Percentiles rank a stretch among this genome's conserved stretches.
These are phyloP conservation scores for Neodiprion pinetum DNA, from an alignment of 1,140 invertebrate species.

Conservation along the genomic window DNA sequence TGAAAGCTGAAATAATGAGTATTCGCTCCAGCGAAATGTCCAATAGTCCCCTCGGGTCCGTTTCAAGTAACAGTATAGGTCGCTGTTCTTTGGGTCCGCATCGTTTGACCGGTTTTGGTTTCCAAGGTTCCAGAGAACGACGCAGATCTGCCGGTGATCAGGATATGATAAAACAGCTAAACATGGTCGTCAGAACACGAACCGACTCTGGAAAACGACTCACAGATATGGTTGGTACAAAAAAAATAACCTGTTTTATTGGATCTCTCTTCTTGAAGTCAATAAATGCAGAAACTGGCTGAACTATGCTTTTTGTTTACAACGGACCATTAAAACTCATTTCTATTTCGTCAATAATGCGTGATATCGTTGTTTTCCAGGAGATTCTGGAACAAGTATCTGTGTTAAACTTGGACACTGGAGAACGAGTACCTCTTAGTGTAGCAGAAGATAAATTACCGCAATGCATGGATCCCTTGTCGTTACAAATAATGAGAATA, in stretches of 20 bases:
- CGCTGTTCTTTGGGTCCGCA: constrained; percentile 67
- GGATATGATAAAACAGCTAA: constrained; percentile 72
- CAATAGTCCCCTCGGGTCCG: constrained; percentile 59
- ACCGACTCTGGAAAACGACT: constrained; percentile 86
- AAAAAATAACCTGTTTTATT: background rate
- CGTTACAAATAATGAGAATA: constrained; percentile 92
- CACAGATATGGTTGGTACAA: constrained; percentile 70
- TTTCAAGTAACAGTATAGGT: constrained; percentile 65
- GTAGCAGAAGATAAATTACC: constrained; percentile 90
- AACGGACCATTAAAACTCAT: background rate
- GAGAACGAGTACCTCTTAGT: constrained; percentile 86
- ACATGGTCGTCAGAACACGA: constrained; percentile 80
- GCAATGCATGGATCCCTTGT: constrained; percentile 87
- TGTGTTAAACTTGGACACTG: constrained; percentile 93
- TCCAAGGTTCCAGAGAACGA: constrained; percentile 67
- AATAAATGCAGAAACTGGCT: too few species aligned
- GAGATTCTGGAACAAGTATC: constrained; percentile 93
- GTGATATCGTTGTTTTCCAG: constrained; percentile 48
- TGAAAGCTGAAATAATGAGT: constrained; percentile 61
- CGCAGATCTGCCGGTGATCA: constrained; percentile 78
- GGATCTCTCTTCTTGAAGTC: background rate
- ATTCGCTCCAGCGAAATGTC: constrained; percentile 52
- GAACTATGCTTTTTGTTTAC: background rate
- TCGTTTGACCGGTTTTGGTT: constrained; percentile 51
- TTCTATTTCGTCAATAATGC: background rate